A percentile compares a stretch with the other conserved stretches of the same genome.
phyloP scores from a whole-genome alignment of 2,113 vertebrate genomes.

The Toxotes jaculatrix region DNA sequence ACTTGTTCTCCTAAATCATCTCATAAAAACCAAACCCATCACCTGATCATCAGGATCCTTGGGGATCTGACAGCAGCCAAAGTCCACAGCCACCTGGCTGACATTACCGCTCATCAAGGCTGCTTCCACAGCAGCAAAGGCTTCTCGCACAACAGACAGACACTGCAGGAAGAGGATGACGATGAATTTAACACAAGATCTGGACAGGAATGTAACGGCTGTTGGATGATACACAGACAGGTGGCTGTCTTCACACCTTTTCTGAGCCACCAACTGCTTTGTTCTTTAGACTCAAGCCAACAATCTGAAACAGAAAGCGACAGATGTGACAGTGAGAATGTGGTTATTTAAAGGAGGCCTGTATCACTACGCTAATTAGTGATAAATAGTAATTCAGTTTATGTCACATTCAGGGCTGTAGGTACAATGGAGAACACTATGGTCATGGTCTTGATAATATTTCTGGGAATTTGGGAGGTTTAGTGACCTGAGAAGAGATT shows the following conservation, averaged over 20 bases:
- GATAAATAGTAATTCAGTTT: background rate
- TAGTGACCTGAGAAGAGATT: too few species aligned
- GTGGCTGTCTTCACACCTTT: slow-evolving; percentile 77
- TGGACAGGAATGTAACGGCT: background rate
- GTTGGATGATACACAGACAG: background rate
- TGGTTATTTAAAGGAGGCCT: background rate
- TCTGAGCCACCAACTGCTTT: slow-evolving; percentile 86
- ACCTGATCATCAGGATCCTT: slow-evolving; percentile 74
- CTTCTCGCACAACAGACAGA: slow-evolving; percentile 66
- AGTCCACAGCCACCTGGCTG: slow-evolving; percentile 75
- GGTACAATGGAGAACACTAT: background rate
- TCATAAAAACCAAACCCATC: background rate
- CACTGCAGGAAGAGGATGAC: slow-evolving; percentile 78
- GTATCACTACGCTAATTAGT: background rate
- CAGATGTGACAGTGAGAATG: background rate
- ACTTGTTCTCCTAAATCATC: too few species aligned
- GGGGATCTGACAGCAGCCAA: slow-evolving; percentile 82
- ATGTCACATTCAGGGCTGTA: background rate
- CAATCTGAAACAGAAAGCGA: slow-evolving; percentile 80
- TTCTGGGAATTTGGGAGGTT: background rate
- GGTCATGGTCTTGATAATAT: background rate
- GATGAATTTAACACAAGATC: background rate
- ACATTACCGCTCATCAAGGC: slow-evolving; percentile 60
- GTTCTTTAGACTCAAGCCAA: slow-evolving; percentile 84
- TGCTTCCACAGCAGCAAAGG: slow-evolving; percentile 80